Conservation (phyloP, 2,113 vertebrate species). For the Gobius niger region DNA sequence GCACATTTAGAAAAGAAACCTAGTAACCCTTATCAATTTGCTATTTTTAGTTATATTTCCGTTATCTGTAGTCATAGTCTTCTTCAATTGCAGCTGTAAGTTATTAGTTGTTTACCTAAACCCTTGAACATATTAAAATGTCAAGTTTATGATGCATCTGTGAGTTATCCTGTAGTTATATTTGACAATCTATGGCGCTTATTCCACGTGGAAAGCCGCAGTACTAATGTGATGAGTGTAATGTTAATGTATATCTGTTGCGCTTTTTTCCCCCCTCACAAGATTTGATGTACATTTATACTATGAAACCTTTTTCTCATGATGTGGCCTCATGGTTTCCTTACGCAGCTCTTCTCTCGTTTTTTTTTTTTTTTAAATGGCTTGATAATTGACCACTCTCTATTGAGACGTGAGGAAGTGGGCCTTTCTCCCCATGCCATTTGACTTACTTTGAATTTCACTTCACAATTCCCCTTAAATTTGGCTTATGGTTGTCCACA, state of each 20-base stretch:
- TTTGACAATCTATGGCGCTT: neutral
- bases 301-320: neutral
- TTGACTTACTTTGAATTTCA: neutral
- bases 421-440: neutral
- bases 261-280: neutral
- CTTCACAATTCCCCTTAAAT: neutral
- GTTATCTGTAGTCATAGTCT: neutral
- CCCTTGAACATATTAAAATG: neutral
- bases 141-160: neutral
- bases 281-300: neutral
- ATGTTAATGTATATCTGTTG: neutral
- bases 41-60: neutral
- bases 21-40: neutral
- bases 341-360: neutral
- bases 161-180: neutral
- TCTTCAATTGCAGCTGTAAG: neutral
- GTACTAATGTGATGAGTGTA: neutral
- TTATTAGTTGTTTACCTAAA: neutral
- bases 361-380: neutral
- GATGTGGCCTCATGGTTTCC: neutral
- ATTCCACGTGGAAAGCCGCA: neutral
- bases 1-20: neutral
- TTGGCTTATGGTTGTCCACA: neutral
- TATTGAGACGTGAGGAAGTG: neutral
- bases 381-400: neutral